These are phyloP conservation scores for Boulengeromyrus knoepffleri DNA, from an alignment of 2,113 vertebrate species.

Conservation along the genomic window DNA sequence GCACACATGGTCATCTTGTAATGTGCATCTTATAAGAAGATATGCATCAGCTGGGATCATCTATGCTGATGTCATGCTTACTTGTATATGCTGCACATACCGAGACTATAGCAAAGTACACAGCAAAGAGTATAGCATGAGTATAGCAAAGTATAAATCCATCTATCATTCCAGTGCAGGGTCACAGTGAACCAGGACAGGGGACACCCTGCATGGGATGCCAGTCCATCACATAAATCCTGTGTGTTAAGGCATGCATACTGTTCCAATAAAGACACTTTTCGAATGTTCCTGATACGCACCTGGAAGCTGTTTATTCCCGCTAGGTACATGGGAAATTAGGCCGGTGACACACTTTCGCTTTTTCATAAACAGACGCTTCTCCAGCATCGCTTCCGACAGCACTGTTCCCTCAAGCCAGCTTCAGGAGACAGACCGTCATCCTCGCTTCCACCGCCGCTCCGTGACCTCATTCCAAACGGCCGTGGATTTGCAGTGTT, in stretches of 20 bases:
- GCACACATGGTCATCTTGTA: background rate
- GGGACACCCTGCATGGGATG: background rate
- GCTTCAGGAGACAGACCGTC: conserved; percentile 26
- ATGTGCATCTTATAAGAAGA: background rate
- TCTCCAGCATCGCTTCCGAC: conserved; percentile 25
- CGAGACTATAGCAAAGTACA: background rate
- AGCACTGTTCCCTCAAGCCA: conserved; percentile 2
- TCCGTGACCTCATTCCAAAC: background rate
- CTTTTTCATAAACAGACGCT: conserved; percentile 38
- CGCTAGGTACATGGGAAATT: conserved; percentile 16
- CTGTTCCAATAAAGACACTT: background rate
- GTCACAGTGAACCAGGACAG: background rate
- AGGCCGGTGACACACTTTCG: conserved; percentile 29
- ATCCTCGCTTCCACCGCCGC: conserved; percentile 24
- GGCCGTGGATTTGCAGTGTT: conserved; percentile 25
- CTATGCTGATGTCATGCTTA: background rate
- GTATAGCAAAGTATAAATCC: background rate
- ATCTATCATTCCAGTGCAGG: background rate
- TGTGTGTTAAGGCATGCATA: too few relatives aligned
- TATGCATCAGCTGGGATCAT: background rate
- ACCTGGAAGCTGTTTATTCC: conserved; percentile 16
- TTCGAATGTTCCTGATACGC: conserved; percentile 2
- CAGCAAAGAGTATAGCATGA: background rate
- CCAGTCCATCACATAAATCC: background rate
- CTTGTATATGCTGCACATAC: background rate